These are phyloP conservation scores for Antheraea yamamai DNA, from an alignment of 2,888 invertebrate genomes.

Conservation along the genomic window DNA sequence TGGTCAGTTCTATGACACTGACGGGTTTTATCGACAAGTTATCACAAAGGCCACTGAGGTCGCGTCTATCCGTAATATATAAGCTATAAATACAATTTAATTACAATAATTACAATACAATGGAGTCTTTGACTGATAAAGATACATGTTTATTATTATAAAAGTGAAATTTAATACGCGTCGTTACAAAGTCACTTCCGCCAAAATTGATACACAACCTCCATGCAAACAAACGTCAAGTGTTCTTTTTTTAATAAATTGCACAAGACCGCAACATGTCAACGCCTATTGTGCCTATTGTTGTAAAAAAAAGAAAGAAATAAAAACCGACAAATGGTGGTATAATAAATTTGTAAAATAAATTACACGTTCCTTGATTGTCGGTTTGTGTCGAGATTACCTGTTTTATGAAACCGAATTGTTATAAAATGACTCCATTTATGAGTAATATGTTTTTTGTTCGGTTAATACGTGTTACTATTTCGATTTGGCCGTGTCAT, in stretches of 20 bases:
- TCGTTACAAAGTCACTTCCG: constrained; percentile 68
- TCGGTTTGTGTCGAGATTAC: constrained; percentile 75
- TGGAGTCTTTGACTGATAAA: constrained; percentile 78
- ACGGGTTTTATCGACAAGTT: constrained; percentile 53
- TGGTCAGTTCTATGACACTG: constrained; percentile 76
- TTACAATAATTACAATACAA: constrained; percentile 75
- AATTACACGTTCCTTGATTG: constrained; percentile 74
- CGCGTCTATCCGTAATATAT: constrained; percentile 58
- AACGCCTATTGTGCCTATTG: constrained; percentile 73
- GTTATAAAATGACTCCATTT: constrained; percentile 77
- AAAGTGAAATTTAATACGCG: constrained; percentile 67
- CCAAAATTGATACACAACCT: constrained; percentile 35
- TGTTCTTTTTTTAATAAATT: constrained; percentile 59
- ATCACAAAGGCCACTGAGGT: constrained; percentile 62
- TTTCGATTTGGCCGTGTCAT: constrained; percentile 20
- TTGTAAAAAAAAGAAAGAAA: constrained; percentile 47
- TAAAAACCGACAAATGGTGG: constrained; percentile 67
- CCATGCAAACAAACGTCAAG: constrained; percentile 59
- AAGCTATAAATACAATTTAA: constrained; percentile 76
- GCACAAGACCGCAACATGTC: constrained; percentile 72
- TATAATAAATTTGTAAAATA: constrained; percentile 74
- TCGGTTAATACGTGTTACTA: constrained; percentile 22
- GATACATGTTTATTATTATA: constrained; percentile 48
- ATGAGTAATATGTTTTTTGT: constrained; percentile 38
- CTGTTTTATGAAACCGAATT: constrained; percentile 69